Conservation (phyloP, 2,797 vertebrate species). For the Betta splendens region DNA sequence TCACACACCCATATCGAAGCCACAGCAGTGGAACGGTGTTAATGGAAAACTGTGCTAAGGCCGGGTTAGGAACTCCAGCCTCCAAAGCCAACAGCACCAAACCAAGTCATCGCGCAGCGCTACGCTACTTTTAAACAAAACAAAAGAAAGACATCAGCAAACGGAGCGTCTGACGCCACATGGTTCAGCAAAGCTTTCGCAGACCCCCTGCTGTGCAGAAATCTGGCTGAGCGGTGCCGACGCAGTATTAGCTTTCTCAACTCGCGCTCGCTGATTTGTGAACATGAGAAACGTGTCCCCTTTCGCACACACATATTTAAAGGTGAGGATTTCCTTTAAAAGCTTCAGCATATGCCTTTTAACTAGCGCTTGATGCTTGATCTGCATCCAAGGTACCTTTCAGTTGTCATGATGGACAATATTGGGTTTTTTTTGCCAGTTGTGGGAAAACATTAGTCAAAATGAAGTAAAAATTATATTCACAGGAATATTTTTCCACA, state of each 20-base stretch:
- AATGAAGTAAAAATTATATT: not conserved
- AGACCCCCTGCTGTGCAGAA: too few relatives aligned
- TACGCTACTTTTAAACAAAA: not conserved
- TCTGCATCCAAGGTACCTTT: not conserved
- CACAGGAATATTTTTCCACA: not conserved
- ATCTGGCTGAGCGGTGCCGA: too few relatives aligned
- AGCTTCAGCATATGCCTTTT: too few relatives aligned
- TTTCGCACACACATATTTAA: slow-evolving; percentile 17
- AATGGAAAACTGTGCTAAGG: not conserved
- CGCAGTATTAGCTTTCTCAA: too few relatives aligned
- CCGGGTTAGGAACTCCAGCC: slow-evolving; percentile 7
- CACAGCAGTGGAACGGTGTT: not conserved
- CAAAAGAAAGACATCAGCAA: not conserved
- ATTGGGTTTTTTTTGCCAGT: not conserved
- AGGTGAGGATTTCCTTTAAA: slow-evolving; percentile 13
- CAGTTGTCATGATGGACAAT: not conserved
- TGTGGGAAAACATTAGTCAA: not conserved
- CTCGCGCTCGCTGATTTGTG: slow-evolving; percentile 1
- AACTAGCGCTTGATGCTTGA: too few relatives aligned
- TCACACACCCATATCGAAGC: slow-evolving; percentile 5
- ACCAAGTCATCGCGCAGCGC: not conserved
- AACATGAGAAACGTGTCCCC: slow-evolving; percentile 1
- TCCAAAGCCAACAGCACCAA: slow-evolving; percentile 3
- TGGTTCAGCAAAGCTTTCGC: slow-evolving; percentile 1
- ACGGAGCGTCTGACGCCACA: not conserved